Conservation (phyloP, 1,140 invertebrate species). For the Eupeodes corollae region DNA sequence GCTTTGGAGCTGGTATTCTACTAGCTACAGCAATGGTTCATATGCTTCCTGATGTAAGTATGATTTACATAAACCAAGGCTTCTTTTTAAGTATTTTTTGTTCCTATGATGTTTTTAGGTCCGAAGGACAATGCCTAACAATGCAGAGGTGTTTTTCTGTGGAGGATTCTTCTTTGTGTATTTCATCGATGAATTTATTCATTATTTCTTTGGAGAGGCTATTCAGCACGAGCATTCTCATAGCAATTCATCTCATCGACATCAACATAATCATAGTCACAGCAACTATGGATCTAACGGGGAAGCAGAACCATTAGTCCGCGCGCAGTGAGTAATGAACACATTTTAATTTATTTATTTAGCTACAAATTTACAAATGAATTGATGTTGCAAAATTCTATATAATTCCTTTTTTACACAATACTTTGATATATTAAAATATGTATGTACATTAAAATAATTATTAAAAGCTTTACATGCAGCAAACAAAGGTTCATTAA, state of each 20-base stretch:
- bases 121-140: conserved; percentile 40
- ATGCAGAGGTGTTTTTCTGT: conserved; percentile 60
- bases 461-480: too few relatives aligned
- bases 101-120: conserved; percentile 14
- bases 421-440: too few relatives aligned
- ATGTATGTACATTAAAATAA: too few relatives aligned
- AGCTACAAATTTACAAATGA: too few relatives aligned
- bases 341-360: too few relatives aligned
- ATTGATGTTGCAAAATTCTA: too few relatives aligned
- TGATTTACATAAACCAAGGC: background rate
- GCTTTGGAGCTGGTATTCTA: conserved; percentile 76
- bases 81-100: background rate
- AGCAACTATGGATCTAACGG: conserved; percentile 15
- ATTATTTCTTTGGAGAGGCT: conserved; percentile 46
- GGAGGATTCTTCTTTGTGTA: conserved; percentile 70
- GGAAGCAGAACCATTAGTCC: conserved; percentile 16
- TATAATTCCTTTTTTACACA: too few relatives aligned
- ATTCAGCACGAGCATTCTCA: conserved; percentile 24
- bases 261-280: background rate
- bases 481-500: too few relatives aligned
- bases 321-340: conserved; percentile 2
- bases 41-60: conserved; percentile 66
- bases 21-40: conserved; percentile 70
- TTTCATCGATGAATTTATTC: conserved; percentile 62
- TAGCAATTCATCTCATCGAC: background rate